Percentiles rank a stretch among this genome's conserved stretches.
phyloP scores from a whole-genome alignment of 2,797 vertebrate species.

The Eulemur mongoz region DNA sequence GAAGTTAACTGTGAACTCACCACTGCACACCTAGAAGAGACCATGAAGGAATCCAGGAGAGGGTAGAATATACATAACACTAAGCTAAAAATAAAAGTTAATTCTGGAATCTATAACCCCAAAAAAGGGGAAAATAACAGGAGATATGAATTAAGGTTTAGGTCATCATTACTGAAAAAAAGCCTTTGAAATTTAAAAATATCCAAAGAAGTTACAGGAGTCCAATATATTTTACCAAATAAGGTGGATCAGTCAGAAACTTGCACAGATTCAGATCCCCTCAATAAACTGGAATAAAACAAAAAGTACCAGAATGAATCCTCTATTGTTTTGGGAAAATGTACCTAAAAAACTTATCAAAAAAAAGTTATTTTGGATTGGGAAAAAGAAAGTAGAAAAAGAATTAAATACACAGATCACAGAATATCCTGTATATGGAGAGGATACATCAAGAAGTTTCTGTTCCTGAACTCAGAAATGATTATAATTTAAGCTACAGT shows the following conservation, averaged over 20 bases:
- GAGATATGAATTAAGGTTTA: not conserved
- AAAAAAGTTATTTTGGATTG: not conserved
- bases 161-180: conserved; percentile 8
- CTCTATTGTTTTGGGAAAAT: not conserved
- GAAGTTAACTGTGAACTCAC: not conserved
- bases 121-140: not conserved
- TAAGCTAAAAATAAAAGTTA: not conserved
- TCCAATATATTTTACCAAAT: not conserved
- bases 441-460: not conserved
- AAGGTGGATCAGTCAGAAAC: not conserved
- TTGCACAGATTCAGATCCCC: not conserved
- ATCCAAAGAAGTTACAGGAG: not conserved
- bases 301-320: not conserved
- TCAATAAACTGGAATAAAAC: conserved; percentile 14
- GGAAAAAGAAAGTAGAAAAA: not conserved
- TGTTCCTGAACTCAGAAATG: not conserved
- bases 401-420: not conserved
- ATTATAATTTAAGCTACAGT: not conserved
- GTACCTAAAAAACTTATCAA: not conserved
- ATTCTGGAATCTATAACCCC: not conserved
- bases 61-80: not conserved
- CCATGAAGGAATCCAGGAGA: not conserved
- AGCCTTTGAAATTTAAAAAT: not conserved
- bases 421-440: not conserved
- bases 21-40: not conserved